A percentile compares a stretch with the other conserved stretches of the same genome.
Conservation (phyloP, 2,797 vertebrate genomes). For the Cossypha polioptera region DNA sequence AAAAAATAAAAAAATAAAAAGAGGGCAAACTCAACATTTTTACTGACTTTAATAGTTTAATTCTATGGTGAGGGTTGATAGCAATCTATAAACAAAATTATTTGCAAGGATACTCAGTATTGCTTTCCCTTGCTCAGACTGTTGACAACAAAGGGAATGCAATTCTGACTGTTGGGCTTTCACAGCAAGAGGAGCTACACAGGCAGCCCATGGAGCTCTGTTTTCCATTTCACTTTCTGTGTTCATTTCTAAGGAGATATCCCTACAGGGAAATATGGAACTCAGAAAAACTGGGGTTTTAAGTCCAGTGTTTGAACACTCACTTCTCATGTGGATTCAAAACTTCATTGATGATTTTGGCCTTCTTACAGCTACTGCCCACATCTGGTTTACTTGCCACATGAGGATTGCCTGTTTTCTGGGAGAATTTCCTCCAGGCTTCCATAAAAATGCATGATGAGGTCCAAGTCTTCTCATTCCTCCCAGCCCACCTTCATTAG, state of each 20-base stretch:
- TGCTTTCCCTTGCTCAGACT: background rate
- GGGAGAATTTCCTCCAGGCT: background rate
- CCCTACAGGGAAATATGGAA: background rate
- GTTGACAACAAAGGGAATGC: background rate
- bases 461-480: background rate
- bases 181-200: background rate
- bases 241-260: background rate
- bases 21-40: background rate
- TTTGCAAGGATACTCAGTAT: background rate
- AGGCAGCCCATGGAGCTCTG: background rate
- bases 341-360: background rate
- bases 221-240: background rate
- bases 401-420: background rate
- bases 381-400: background rate
- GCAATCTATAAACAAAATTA: background rate
- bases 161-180: background rate
- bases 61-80: background rate
- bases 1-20: background rate
- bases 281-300: background rate
- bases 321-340: background rate
- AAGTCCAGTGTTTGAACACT: background rate
- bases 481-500: background rate
- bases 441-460: background rate
- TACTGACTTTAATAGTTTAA: background rate
- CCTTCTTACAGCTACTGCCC: background rate